Conservation (phyloP, 2,113 vertebrate species). For the Odobenus rosmarus region DNA sequence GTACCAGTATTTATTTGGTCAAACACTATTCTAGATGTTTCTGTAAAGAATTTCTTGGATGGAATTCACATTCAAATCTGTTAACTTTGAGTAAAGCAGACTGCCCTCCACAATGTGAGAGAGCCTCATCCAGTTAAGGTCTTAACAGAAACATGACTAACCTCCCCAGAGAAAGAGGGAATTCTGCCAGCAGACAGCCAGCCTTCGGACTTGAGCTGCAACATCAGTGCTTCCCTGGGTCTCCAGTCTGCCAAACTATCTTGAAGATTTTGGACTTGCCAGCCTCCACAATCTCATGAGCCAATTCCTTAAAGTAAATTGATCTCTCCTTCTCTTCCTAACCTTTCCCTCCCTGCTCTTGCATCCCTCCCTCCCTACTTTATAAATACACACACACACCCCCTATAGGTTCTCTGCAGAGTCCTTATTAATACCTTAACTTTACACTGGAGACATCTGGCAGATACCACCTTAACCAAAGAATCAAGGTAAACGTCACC, state of each 20-base stretch:
- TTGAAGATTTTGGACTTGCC: not conserved
- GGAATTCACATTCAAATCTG: not conserved
- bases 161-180: not conserved
- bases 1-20: not conserved
- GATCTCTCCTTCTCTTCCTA: not conserved
- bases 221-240: not conserved
- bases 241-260: not conserved
- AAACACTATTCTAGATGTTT: conserved; percentile 23
- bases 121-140: not conserved
- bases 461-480: not conserved
- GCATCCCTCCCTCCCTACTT: not conserved
- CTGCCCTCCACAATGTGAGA: not conserved
- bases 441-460: not conserved
- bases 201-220: not conserved
- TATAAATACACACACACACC: not conserved
- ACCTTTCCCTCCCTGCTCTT: not conserved
- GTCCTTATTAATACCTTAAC: not conserved
- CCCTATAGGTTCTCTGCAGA: not conserved
- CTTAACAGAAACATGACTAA: not conserved
- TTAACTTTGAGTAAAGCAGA: not conserved
- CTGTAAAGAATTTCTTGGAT: not conserved
- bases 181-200: not conserved
- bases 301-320: not conserved
- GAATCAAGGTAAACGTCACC: not conserved
- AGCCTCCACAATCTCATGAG: not conserved